phyloP scores from a whole-genome alignment of 1,140 invertebrate species.

The Bombus difficillimus region DNA sequence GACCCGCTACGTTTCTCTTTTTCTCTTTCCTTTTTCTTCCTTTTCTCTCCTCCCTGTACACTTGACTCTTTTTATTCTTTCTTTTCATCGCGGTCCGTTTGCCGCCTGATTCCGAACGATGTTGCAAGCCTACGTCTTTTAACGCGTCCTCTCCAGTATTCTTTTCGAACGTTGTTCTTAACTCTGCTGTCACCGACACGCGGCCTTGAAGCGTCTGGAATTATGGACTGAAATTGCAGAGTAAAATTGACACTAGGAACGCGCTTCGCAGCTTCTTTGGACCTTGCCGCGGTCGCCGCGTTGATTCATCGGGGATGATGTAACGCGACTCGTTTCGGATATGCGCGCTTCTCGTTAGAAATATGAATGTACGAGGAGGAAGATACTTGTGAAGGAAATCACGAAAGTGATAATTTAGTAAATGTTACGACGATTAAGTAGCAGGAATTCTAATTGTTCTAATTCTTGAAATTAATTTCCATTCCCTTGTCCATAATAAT shows the following conservation, averaged over 20 bases:
- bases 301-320: slow-evolving; percentile 13
- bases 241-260: background rate
- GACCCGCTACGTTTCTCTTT: background rate
- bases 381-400: no score
- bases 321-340: slow-evolving; percentile 24
- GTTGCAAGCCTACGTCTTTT: background rate
- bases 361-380: background rate
- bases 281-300: background rate
- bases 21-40: background rate
- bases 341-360: slow-evolving; percentile 1
- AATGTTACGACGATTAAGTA: background rate
- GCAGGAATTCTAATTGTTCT: background rate
- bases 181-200: background rate
- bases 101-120: background rate
- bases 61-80: background rate
- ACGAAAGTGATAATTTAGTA: no score
- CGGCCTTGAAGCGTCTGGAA: background rate
- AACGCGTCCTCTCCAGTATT: background rate
- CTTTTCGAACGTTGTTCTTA: background rate
- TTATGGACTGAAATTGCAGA: background rate
- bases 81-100: background rate
- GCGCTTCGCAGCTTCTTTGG: background rate
- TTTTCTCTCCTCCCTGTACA: background rate
- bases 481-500: background rate
- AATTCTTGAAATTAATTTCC: background rate